These are phyloP conservation scores for Andrena praecox DNA, from an alignment of 2,888 invertebrate genomes.

Conservation along the genomic window DNA sequence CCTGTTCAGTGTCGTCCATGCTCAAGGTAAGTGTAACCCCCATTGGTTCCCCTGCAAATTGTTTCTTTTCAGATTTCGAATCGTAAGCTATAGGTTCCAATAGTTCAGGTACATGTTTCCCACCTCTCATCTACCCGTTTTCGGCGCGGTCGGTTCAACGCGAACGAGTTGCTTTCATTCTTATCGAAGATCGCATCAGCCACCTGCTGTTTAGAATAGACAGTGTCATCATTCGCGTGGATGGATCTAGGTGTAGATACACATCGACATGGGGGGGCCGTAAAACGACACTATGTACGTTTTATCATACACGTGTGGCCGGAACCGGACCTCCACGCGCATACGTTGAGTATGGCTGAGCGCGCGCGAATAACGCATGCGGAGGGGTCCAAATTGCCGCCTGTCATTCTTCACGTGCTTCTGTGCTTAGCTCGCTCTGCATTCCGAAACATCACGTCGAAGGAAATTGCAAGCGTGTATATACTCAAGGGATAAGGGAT, in stretches of 20 bases:
- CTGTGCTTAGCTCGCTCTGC: no score
- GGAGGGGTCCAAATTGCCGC: no score
- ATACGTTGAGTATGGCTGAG: no score
- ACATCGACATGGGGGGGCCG: background rate
- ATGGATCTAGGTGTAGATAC: background rate
- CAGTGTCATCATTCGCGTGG: background rate
- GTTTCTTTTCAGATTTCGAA: background rate
- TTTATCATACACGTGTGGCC: no score
- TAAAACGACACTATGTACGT: background rate
- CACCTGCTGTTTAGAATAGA: background rate
- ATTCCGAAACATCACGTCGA: no score
- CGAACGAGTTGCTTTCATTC: background rate
- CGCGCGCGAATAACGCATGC: no score
- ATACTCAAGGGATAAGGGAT: no score
- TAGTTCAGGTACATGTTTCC: background rate
- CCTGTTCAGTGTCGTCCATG: constrained; percentile 77
- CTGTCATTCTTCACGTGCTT: no score
- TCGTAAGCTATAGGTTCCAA: background rate
- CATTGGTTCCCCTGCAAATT: background rate
- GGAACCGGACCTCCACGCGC: no score
- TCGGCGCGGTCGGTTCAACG: background rate
- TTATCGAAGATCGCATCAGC: background rate
- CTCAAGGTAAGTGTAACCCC: constrained; percentile 81
- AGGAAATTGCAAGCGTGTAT: no score
- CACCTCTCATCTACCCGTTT: constrained; percentile 1